Base-by-base conservation (phyloP, 2,113 vertebrate species). In the Pica pica region DNA sequence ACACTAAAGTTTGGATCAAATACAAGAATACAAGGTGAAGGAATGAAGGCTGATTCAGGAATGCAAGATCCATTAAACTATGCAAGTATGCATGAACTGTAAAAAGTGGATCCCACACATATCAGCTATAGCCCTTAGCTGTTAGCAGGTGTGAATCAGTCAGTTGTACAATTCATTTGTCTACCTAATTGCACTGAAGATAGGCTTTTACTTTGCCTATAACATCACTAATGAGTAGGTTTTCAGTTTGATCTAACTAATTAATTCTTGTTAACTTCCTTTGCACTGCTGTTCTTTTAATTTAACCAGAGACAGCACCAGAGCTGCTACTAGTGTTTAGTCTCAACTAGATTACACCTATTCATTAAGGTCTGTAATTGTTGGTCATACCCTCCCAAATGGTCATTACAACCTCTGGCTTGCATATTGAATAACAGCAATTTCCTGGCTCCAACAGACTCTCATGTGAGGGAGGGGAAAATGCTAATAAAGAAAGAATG, bases 231-330 rank as follows among this genome's bases (percentile, higher is more conserved):
- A 98, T 98, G 98, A 98, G 98, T 98, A 98, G 98, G 98, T 98
- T 98, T 98, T 97, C 96, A 97, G 98, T 98, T 98, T 97, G 97
- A 98, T 98, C 98, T 98, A 98, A 98, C 98, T 98, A 98, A 99
- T 99, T 99, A 98, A 98, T 98, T 98, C 98, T 98, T 98, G 98
- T 98, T 98, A 99, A 99, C 98, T 98, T 98, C 97, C 97, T 98
- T 97, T 97, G 97, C 98, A 97, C 97, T 97, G 97, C 97, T 98
- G 97, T 98, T 98, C 98, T 98, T 98, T 98, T 98, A 98, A 98
- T 98, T 98, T 98, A 98, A 98, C 98, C 97, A 97, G 97, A 98
- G 98, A 98, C 98, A 98, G 97, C 97, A 94, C 97, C 94, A 95
- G 97, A 98, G 97, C 97, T 97, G 97, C 98, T 97, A 97, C 97